Percentiles rank a stretch among this genome's conserved stretches.
These are phyloP conservation scores for Panagrolaimus sp. DNA, from an alignment of 1,140 invertebrate genomes.

Conservation along the genomic window DNA sequence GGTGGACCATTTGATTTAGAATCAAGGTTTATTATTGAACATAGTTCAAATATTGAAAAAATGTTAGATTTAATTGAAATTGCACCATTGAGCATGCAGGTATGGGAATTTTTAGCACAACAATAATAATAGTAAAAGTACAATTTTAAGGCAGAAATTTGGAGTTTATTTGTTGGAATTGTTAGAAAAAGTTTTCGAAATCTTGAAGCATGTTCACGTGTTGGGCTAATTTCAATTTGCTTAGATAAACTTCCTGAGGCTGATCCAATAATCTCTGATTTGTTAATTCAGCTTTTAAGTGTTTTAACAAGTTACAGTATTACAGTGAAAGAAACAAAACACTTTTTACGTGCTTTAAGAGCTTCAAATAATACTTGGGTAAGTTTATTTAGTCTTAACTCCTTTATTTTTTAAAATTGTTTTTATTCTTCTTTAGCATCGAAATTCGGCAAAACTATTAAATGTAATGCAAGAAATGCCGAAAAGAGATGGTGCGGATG, in stretches of 20 bases:
- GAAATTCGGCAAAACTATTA: constrained; percentile 90
- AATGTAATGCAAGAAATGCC: constrained; percentile 96
- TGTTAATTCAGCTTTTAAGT: constrained; percentile 92
- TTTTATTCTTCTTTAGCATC: constrained; percentile 68
- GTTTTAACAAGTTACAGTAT: constrained; percentile 95
- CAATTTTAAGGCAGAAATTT: constrained; percentile 83
- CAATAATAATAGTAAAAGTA: neutral
- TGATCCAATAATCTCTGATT: constrained; percentile 89
- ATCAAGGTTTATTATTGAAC: constrained; percentile 95
- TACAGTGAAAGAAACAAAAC: constrained; percentile 93
- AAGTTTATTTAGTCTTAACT: constrained; percentile 60
- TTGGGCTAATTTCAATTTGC: constrained; percentile 87
- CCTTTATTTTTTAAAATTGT: constrained; percentile 19
- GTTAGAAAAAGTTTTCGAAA: constrained; percentile 93
- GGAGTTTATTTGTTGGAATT: constrained; percentile 97
- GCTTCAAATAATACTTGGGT: constrained; percentile 89
- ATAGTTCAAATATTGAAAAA: constrained; percentile 90
- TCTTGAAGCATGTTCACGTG: constrained; percentile 94
- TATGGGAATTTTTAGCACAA: constrained; percentile 60
- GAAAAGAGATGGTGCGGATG: constrained; percentile 90
- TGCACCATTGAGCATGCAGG: constrained; percentile 89
- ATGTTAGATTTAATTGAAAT: constrained; percentile 93
- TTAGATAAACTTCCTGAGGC: constrained; percentile 78
- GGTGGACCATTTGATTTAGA: constrained; percentile 99
- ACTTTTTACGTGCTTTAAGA: constrained; percentile 89